Base-by-base conservation (phyloP, 2,113 vertebrate genomes). In the Brachyhypopomus gauderio region DNA sequence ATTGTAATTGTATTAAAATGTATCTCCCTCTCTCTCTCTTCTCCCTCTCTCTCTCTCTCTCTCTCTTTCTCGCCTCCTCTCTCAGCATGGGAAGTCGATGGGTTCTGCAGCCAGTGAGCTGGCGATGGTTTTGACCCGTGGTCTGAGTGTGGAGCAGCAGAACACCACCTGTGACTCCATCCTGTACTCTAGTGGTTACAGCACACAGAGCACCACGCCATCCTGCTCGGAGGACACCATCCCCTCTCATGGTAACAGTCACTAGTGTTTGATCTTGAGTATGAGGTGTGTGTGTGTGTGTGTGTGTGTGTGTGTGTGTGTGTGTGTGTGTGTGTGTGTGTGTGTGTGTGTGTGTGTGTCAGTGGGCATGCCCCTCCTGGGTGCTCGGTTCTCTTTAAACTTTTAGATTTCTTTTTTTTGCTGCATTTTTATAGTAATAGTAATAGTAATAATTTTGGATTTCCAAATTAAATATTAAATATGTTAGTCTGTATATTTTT, bases 221-320 rank as follows among this genome's bases (percentile, higher is more conserved):
- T 98, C 96, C 12, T 98, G 97, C 92, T 99, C 98, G 0, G 98
- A 99, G 90, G 97, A 99, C 91, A 97, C 98, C 88, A 98, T 99
- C 76, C 97, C 97, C 22, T 98, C 96, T n/a, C 97, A 99, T 94
- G 97, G 98, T 98, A 93, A 63, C 27, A 4, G 55, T 30, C 1
- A 30, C 30, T 30, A 30, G 30, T 30, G 3, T 30, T 30, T 30
- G 30, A 30, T 30, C 30, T 30, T 30, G 30, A 30, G 30, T 30
- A 2, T 30, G 30, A 30, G 30, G 30, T 30, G 1, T 30, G 30
- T 30, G 30, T 30, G 30, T 30, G 30, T 30, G 30, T 30, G 30
- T 30, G 30, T 30, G 30, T 30, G 30, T 30, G 30, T 30, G 30
- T 30, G 30, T 30, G 30, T 30, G 30, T 30, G 30, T 30, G 30